phyloP scores from a whole-genome alignment of 1,140 invertebrate genomes.

The Drosophila nannoptera region DNA sequence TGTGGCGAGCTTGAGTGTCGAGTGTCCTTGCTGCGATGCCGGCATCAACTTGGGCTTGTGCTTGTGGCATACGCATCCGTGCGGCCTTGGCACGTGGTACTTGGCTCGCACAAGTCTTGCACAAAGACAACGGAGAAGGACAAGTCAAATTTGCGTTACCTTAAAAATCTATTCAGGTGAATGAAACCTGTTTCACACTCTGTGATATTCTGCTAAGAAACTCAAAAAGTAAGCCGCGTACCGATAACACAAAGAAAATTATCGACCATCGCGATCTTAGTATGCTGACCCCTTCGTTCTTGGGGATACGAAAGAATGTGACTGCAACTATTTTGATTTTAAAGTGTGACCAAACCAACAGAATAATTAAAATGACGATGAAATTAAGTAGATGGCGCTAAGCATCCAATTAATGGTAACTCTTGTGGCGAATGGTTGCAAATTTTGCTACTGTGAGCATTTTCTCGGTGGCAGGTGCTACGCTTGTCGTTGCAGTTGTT shows the following conservation, averaged over 20 bases:
- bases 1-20: not conserved
- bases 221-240: no score
- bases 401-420: conserved; percentile 61
- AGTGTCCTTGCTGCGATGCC: conserved; percentile 40
- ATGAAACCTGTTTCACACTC: no score
- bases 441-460: conserved; percentile 15
- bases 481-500: conserved; percentile 5
- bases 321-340: no score
- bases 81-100: conserved; percentile 50
- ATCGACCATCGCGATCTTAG: no score
- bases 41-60: conserved; percentile 22
- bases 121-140: conserved; percentile 60
- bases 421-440: conserved; percentile 40
- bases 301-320: no score
- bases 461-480: conserved; percentile 43
- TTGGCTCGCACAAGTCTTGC: conserved; percentile 22
- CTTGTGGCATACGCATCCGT: conserved; percentile 16
- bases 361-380: no score
- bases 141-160: conserved; percentile 34
- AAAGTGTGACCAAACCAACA: no score
- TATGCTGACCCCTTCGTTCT: no score
- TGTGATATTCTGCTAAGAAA: no score
- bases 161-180: conserved; percentile 1
- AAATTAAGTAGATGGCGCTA: conserved; percentile 31
- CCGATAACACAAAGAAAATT: no score